Evolutionary conservation across 2,888 invertebrate species (phyloP).

Genomic region (Octodonta nipae): DNA sequence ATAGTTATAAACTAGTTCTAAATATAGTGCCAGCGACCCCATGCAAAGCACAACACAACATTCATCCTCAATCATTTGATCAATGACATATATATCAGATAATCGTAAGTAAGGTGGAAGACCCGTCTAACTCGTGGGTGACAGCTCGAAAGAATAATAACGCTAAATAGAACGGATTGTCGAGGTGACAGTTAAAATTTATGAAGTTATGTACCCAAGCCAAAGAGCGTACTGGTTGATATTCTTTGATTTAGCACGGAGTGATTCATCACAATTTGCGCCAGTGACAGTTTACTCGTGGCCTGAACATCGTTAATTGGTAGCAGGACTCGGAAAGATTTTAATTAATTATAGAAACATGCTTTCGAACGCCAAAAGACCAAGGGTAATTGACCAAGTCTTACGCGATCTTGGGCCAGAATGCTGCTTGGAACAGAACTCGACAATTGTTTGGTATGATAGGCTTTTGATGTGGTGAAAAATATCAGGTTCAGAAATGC

Average conservation of each 20-base stretch:
- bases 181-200: conserved; percentile 21
- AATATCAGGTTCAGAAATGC: no score
- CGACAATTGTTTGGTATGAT: no score
- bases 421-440: no score
- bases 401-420: conserved; percentile 9
- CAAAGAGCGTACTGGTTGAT: no score
- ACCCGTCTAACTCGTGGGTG: conserved; percentile 13
- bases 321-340: conserved; percentile 12
- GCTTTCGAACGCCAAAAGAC: conserved; percentile 28
- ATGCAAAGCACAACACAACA: no score
- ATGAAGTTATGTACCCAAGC: conserved; percentile 21
- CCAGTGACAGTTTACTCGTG: conserved; percentile 26
- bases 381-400: conserved; percentile 21
- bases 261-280: conserved; percentile 30
- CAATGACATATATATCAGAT: no score
- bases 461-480: no score
- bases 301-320: conserved; percentile 26
- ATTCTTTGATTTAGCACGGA: conserved; percentile 26
- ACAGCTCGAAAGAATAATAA: conserved; percentile 17
- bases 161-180: conserved; percentile 16
- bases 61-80: no score
- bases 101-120: no score
- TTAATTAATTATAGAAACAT: conserved; percentile 27
- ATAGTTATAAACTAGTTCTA: no score
- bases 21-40: no score